Evolutionary conservation across 2,888 invertebrate genomes (phyloP).

Genomic region (Petrolisthes manimaculis): DNA sequence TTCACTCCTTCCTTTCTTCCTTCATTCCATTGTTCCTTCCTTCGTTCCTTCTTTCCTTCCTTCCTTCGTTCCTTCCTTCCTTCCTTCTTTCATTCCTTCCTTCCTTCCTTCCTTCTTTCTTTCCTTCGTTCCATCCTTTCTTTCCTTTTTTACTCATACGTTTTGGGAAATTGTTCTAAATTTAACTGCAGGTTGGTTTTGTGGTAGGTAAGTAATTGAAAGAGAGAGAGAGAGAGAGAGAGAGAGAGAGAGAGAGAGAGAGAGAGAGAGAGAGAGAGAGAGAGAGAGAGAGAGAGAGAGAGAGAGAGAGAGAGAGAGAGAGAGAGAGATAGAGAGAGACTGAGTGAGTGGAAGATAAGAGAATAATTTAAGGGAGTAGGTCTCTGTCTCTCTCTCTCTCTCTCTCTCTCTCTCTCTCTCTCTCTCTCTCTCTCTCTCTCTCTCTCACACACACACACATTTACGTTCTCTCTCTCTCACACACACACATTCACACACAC

Average conservation of each 20-base stretch:
- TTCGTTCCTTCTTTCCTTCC: neutral
- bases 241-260: neutral
- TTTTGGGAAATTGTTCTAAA: too few species aligned
- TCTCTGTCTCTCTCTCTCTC: neutral
- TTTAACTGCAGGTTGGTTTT: too few species aligned
- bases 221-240: neutral
- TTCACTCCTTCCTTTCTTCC: neutral
- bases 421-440: neutral
- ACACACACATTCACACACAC: neutral
- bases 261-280: conserved; percentile 1
- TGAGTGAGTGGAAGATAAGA: neutral
- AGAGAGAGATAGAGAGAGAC: neutral
- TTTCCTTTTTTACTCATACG: neutral
- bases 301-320: neutral
- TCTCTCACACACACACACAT: neutral
- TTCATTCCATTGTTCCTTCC: neutral
- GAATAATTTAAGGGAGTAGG: neutral
- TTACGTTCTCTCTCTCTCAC: neutral
- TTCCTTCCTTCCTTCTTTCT: neutral
- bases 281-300: neutral
- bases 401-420: neutral
- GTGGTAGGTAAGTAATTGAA: neutral
- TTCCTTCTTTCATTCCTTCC: neutral
- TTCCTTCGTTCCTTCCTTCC: neutral
- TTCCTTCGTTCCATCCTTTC: neutral